phyloP scores from a whole-genome alignment of 2,888 invertebrate genomes.

The Drosophila leonis region DNA sequence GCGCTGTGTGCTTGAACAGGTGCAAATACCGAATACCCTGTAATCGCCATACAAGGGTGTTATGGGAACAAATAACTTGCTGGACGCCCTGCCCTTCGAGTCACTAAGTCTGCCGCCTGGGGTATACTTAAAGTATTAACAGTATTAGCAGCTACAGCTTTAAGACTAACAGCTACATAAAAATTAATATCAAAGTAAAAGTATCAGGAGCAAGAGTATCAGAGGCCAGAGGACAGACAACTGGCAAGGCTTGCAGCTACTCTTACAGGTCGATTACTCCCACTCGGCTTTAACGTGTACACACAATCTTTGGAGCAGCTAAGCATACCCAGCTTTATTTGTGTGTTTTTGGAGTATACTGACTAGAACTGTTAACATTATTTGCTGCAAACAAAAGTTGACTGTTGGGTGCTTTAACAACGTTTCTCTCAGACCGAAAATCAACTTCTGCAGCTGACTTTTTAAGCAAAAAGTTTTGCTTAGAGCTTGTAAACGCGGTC shows the following conservation, averaged over 20 bases:
- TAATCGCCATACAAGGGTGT: neutral
- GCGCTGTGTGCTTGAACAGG: constrained; percentile 14
- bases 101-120: neutral
- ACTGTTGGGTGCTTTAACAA: constrained; percentile 42
- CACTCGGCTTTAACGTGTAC: neutral
- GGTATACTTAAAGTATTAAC: neutral
- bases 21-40: constrained; percentile 33
- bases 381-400: constrained; percentile 69
- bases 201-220: neutral
- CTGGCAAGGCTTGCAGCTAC: too few species aligned
- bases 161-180: neutral
- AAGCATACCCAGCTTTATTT: neutral
- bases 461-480: constrained; percentile 67
- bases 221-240: neutral
- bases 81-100: neutral
- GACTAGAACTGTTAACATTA: constrained; percentile 62
- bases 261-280: neutral
- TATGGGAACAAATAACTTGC: neutral
- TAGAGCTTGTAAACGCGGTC: constrained; percentile 53
- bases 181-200: neutral
- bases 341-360: constrained; percentile 7
- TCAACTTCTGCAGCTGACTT: constrained; percentile 79
- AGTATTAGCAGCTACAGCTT: neutral
- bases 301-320: neutral
- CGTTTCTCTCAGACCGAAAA: constrained; percentile 53